These are phyloP conservation scores for Ictalurus furcatus DNA, from an alignment of 2,113 vertebrate species.

Conservation along the genomic window DNA sequence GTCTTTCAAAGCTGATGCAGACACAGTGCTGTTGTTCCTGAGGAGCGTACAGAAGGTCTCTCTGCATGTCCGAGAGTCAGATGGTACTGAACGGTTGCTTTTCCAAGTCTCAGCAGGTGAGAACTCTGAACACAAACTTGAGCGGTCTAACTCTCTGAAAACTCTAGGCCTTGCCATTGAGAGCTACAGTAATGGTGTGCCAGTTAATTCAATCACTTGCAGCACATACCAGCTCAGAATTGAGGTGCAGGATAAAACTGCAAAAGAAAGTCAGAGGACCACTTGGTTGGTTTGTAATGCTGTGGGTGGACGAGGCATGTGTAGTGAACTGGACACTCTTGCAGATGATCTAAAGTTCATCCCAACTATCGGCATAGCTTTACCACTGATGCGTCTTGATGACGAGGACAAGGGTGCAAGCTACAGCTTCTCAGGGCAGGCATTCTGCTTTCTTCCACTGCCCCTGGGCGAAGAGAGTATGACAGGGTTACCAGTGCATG, in stretches of 20 bases:
- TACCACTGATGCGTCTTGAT: constrained; percentile 74
- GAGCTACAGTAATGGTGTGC: constrained; percentile 85
- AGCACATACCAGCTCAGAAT: constrained; percentile 90
- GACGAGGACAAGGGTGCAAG: constrained; percentile 78
- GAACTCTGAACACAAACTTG: constrained; percentile 78
- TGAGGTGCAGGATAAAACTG: constrained; percentile 80
- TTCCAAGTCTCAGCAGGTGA: constrained; percentile 88
- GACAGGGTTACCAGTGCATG: constrained; percentile 94
- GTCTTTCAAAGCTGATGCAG: constrained; percentile 93
- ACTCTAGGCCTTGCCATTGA: constrained; percentile 82
- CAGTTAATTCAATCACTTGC: constrained; percentile 81
- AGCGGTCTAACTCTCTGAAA: constrained; percentile 84
- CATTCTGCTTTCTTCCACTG: constrained; percentile 96
- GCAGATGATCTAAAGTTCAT: constrained; percentile 95
- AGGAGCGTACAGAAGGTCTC: constrained; percentile 93
- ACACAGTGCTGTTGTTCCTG: constrained; percentile 93
- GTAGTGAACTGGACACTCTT: constrained; percentile 84
- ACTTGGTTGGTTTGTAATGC: constrained; percentile 95
- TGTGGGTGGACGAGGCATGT: constrained; percentile 90
- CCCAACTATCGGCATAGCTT: constrained; percentile 89
- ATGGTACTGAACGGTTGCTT: constrained; percentile 85
- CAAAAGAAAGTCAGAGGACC: constrained; percentile 82
- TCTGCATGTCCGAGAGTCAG: constrained; percentile 83
- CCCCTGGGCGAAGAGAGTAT: constrained; percentile 93
- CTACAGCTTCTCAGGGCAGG: constrained; percentile 85